These are phyloP conservation scores for Actias luna DNA, from an alignment of 2,888 invertebrate species.

Conservation along the genomic window DNA sequence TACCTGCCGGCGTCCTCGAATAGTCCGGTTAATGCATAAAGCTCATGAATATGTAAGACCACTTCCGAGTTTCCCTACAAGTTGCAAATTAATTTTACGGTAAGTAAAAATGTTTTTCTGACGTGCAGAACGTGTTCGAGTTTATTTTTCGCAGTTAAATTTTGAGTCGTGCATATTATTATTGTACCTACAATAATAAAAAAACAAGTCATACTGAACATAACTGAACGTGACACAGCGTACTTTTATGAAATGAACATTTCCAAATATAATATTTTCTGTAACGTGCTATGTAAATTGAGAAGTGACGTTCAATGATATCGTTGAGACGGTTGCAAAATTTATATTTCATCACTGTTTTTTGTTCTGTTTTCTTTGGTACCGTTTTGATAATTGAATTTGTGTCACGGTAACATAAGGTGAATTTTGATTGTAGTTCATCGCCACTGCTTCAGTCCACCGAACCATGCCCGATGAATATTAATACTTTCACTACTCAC, in stretches of 20 bases:
- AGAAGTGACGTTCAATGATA: not conserved
- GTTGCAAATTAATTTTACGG: constrained; percentile 5
- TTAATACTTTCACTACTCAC: constrained; percentile 52
- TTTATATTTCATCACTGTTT: not conserved
- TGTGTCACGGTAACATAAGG: constrained; percentile 3
- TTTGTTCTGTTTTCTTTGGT: not conserved
- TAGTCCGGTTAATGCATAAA: not conserved
- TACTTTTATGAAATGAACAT: not conserved
- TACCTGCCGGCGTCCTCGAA: not conserved
- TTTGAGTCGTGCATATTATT: not conserved
- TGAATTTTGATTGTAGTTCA: not conserved
- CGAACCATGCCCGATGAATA: constrained; percentile 33
- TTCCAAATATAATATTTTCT: not conserved
- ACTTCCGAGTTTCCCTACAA: constrained; percentile 8
- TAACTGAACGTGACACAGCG: not conserved
- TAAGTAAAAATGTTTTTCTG: not conserved
- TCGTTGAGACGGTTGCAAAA: not conserved
- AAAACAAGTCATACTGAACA: too few relatives aligned
- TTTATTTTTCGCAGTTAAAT: not conserved
- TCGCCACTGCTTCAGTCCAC: not conserved
- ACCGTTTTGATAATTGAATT: constrained; percentile 1
- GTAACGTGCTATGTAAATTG: not conserved
- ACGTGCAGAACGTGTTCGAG: not conserved
- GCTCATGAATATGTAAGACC: constrained; percentile 6
- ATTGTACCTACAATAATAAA: not conserved